Evolutionary conservation across 2,113 vertebrate genomes (phyloP).

Genomic region (Mastomys coucha): DNA sequence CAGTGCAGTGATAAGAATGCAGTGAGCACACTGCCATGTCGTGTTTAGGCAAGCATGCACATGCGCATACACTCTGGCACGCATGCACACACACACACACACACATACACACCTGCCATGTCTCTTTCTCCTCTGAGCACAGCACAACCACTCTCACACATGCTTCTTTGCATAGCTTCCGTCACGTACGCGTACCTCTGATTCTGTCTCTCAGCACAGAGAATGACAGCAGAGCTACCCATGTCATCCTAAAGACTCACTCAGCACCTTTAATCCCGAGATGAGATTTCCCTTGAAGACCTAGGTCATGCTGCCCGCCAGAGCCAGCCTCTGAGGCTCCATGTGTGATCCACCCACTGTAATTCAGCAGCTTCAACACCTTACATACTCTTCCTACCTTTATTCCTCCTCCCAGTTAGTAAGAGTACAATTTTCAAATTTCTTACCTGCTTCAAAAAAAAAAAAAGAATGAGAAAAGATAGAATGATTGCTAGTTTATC

Average conservation of each 20-base stretch:
- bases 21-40: not conserved
- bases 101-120: too few relatives aligned
- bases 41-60: not conserved
- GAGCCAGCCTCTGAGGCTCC: not conserved
- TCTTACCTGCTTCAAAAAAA: not conserved
- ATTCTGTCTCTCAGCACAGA: not conserved
- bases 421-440: not conserved
- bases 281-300: not conserved
- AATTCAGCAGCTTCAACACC: not conserved
- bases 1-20: not conserved
- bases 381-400: not conserved
- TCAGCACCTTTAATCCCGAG: not conserved
- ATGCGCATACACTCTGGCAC: not conserved
- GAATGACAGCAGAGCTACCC: not conserved
- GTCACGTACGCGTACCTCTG: not conserved
- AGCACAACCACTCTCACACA: not conserved
- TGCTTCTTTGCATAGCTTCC: not conserved
- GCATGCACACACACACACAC: fast-evolving
- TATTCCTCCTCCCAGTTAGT: not conserved
- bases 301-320: not conserved
- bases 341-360: not conserved
- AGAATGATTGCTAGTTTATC: not conserved
- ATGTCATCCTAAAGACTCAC: not conserved
- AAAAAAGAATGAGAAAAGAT: not conserved
- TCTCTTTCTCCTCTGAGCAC: not conserved